A percentile compares a stretch with the other conserved stretches of the same genome.
phyloP scores from a whole-genome alignment of 2,888 invertebrate species.

The Drosophila multiciliata region DNA sequence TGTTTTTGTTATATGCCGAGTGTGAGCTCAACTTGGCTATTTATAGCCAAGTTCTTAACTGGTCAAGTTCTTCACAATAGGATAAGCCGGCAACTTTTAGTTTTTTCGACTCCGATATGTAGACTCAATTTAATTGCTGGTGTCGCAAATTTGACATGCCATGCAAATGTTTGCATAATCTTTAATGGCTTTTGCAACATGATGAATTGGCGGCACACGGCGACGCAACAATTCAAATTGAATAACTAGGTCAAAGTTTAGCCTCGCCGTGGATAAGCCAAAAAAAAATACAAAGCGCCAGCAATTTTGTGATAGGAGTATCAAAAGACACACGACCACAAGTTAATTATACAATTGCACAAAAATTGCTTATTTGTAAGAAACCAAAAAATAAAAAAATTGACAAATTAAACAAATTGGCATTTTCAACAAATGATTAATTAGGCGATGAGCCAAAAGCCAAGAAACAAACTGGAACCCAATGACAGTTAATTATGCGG shows the following conservation, averaged over 20 bases:
- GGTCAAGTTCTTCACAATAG: slow-evolving; percentile 37
- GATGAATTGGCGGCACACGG: slow-evolving; percentile 52
- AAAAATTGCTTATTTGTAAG: slow-evolving; percentile 59
- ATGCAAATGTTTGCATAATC: slow-evolving; percentile 59
- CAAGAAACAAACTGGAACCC: slow-evolving; percentile 40
- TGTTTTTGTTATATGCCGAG: slow-evolving; percentile 25
- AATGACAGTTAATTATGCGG: slow-evolving; percentile 61
- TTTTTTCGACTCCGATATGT: slow-evolving; percentile 33
- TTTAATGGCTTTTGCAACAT: slow-evolving; percentile 48
- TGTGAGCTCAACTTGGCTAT: slow-evolving; percentile 32
- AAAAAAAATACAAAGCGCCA: slow-evolving; percentile 20
- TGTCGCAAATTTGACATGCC: slow-evolving; percentile 10
- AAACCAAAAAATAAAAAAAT: slow-evolving; percentile 41
- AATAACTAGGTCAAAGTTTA: slow-evolving; percentile 67
- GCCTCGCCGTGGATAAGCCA: slow-evolving; percentile 46
- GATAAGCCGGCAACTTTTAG: slow-evolving; percentile 23
- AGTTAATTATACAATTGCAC: slow-evolving; percentile 60
- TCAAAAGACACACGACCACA: slow-evolving; percentile 32
- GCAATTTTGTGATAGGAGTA: slow-evolving; percentile 46
- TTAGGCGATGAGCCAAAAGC: slow-evolving; percentile 62
- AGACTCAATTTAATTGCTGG: slow-evolving; percentile 26
- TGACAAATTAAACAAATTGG: slow-evolving; percentile 46
- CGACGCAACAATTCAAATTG: slow-evolving; percentile 45
- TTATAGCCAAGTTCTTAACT: slow-evolving; percentile 35
- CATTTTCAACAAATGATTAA: slow-evolving; percentile 67